A percentile compares a stretch with the other conserved stretches of the same genome.
Conservation (phyloP, 2,113 vertebrate species). For the Microtus montanus region DNA sequence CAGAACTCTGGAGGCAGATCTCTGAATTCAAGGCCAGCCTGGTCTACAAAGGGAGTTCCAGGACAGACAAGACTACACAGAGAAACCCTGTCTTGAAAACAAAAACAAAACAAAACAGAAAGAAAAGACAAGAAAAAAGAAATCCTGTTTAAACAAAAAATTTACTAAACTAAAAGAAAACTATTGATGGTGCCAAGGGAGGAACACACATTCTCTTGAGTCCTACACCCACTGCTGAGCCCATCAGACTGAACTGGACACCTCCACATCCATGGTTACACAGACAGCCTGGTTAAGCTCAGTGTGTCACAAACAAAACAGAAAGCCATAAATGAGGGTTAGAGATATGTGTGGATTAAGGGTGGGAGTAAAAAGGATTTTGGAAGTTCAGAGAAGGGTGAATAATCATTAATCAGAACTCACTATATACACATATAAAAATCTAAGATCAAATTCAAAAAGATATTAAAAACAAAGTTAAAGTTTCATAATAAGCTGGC, state of each 20-base stretch:
- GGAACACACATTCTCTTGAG: neutral
- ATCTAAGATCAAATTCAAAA: neutral
- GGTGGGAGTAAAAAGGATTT: neutral
- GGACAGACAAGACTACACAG: too few relatives aligned
- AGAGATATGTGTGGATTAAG: neutral
- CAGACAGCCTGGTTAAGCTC: neutral
- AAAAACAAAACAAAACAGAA: neutral
- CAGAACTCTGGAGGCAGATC: neutral
- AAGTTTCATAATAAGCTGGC: conserved; percentile 1
- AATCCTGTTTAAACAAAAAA: conserved; percentile 1
- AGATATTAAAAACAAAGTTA: neutral
- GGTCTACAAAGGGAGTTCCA: neutral
- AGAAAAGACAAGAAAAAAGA: neutral
- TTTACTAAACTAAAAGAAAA: neutral
- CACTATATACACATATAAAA: neutral
- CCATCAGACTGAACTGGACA: neutral
- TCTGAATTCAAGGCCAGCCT: neutral
- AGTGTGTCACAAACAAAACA: neutral
- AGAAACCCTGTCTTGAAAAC: neutral
- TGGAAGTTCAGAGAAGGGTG: neutral
- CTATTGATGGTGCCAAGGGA: neutral
- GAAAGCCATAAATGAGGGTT: neutral
- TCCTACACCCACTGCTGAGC: neutral
- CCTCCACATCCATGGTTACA: neutral
- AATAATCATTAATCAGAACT: neutral